phyloP scores from a whole-genome alignment of 2,797 vertebrate genomes.

The Pseudochirops corinnae region DNA sequence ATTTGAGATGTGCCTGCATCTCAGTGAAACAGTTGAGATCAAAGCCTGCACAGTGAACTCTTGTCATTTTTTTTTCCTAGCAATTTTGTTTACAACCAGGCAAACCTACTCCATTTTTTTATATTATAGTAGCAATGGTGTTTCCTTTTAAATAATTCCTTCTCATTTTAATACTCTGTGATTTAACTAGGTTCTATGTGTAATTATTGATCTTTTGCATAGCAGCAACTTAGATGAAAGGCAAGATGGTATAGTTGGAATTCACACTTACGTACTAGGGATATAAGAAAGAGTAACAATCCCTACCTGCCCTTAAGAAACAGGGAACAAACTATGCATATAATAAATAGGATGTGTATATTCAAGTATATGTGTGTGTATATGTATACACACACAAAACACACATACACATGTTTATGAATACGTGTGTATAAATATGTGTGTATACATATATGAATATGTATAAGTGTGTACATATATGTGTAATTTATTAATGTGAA shows the following conservation, averaged over 20 bases:
- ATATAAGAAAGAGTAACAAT: neutral
- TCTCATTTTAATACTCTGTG: slow-evolving; percentile 29
- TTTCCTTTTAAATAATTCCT: slow-evolving; percentile 31
- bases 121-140: neutral
- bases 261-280: neutral
- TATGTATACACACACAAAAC: too few relatives aligned
- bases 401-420: too few relatives aligned
- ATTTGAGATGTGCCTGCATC: neutral
- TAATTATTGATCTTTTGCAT: slow-evolving; percentile 63
- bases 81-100: slow-evolving; percentile 38
- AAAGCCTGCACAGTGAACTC: neutral
- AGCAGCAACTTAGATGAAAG: slow-evolving; percentile 35
- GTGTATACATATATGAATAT: too few relatives aligned
- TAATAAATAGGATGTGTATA: neutral
- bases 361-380: neutral
- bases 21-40: slow-evolving; percentile 29
- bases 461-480: too few relatives aligned
- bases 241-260: neutral
- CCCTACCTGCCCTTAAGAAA: neutral
- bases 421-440: too few relatives aligned
- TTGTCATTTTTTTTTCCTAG: slow-evolving; percentile 22
- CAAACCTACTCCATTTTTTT: slow-evolving; percentile 22
- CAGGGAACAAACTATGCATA: neutral
- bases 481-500: too few relatives aligned
- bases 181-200: slow-evolving; percentile 38